Conservation (phyloP, 2,113 vertebrate genomes). For the Serilophus lunatus region DNA sequence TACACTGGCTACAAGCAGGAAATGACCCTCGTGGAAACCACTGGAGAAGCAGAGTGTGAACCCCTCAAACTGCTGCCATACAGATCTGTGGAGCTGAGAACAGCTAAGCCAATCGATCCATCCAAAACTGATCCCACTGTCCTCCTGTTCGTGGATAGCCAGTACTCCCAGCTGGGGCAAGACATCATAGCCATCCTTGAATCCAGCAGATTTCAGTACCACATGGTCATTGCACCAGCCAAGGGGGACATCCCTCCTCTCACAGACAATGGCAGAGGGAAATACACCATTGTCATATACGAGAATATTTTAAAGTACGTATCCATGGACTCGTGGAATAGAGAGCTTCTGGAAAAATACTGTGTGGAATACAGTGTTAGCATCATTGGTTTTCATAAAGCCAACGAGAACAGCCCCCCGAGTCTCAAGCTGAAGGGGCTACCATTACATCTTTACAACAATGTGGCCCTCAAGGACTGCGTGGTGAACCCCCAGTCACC, state of each 20-base stretch:
- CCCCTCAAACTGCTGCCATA: constrained; percentile 82
- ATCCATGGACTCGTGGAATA: constrained; percentile 92
- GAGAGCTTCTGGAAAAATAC: constrained; percentile 94
- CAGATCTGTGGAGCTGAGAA: constrained; percentile 79
- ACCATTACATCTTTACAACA: constrained; percentile 86
- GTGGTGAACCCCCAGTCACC: constrained; percentile 87
- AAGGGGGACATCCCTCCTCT: constrained; percentile 94
- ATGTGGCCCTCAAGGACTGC: constrained; percentile 87
- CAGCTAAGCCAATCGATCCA: constrained; percentile 82
- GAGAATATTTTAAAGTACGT: constrained; percentile 94
- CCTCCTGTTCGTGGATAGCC: constrained; percentile 94
- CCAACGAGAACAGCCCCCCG: constrained; percentile 89
- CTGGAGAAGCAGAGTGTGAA: constrained; percentile 78
- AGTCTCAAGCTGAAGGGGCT: constrained; percentile 83
- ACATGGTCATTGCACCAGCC: constrained; percentile 91
- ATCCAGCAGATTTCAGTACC: constrained; percentile 90
- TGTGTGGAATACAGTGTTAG: constrained; percentile 94
- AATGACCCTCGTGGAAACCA: constrained; percentile 82
- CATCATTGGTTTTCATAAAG: constrained; percentile 94
- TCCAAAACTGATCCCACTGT: constrained; percentile 84
- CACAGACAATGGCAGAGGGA: constrained; percentile 87
- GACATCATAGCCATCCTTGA: constrained; percentile 94
- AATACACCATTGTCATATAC: constrained; percentile 89
- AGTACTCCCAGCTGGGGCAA: constrained; percentile 96
- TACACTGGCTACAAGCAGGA: constrained; percentile 89